Evolutionary conservation across 2,797 vertebrate genomes (phyloP), one percentile per base, ranked within the genome.

Genomic region (Anabas testudineus): DNA sequence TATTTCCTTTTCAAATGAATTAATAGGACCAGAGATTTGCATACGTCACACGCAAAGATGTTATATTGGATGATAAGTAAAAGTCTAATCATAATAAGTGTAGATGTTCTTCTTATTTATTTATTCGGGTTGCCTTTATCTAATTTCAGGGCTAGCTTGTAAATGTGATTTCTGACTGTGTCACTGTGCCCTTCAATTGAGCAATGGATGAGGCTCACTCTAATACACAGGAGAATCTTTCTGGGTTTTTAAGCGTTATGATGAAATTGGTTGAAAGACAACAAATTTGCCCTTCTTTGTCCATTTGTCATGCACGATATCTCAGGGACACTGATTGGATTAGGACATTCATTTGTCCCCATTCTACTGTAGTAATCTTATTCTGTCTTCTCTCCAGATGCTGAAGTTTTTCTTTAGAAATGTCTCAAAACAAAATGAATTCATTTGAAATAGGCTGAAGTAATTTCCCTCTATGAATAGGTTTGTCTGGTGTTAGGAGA

Each of bases 191-290:
- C 52, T 80, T 62, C 36, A 14, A 41, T 48, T 19, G 53, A 9
- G 22, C 34, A 13, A 4, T 16, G 32, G 21, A 74, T 37, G 55
- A 67, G 55, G 52, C 62, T 32, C 3, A 2, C 16, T 55, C 61
- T 56, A 59, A 71, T 24, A 24, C 10, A 46, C 53, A 22, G 24
- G 32, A 59, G 49, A 42, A 37, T 42, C 78, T 76, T 71, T 16
- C 61, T 10, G 42, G 71, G 67, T 67, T 76, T 64, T 26, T 73
- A 46, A n/a, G 68, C 49, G 68, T 64, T 62, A 76, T 88, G 85
- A 89, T 85, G 80, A 82, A 85, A 90, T 58, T 60, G 76, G 74
- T 76, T 81, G 84, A 87, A 88, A 90, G 83, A 88, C 83, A 76
- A 81, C 69, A 76, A 63, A 64, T 83, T 83, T 71, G 51, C 34